Evolutionary conservation across 2,888 invertebrate genomes (phyloP).

Genomic region (Macrosiphum euphorbiae): DNA sequence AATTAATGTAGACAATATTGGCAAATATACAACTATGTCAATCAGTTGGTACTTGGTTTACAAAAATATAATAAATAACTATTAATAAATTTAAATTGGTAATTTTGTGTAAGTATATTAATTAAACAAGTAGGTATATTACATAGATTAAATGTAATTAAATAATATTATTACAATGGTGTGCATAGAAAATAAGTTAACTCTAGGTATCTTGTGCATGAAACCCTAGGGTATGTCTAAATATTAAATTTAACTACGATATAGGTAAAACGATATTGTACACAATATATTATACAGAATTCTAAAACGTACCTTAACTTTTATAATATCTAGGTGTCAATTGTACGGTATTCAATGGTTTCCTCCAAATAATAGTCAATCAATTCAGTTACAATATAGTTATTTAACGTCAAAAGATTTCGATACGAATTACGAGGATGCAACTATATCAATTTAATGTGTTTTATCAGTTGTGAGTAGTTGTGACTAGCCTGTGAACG

Average conservation of each 20-base stretch:
- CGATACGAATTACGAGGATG: not conserved
- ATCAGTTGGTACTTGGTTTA: not conserved
- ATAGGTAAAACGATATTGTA: not conserved
- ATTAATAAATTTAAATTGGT: not conserved
- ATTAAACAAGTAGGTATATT: not conserved
- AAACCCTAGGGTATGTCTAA: not conserved
- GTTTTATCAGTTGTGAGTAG: conserved; percentile 18
- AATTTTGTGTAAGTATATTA: not conserved
- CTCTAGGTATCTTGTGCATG: not conserved
- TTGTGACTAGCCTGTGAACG: not conserved
- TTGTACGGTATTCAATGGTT: not conserved
- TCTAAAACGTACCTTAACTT: conserved; percentile 9
- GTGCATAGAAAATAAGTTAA: not conserved
- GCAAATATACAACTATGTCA: not conserved
- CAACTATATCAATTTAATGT: conserved; percentile 14
- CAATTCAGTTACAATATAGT: not conserved
- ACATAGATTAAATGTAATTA: not conserved
- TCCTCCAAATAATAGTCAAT: conserved; percentile 10
- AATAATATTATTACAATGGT: not conserved
- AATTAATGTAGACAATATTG: not conserved
- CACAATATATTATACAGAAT: not conserved
- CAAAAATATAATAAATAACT: not conserved
- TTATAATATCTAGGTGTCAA: not conserved
- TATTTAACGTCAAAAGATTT: conserved; percentile 33
- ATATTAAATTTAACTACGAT: not conserved